Evolutionary conservation across 1,140 invertebrate species (phyloP).

Genomic region (Ditylenchus dipsaci): DNA sequence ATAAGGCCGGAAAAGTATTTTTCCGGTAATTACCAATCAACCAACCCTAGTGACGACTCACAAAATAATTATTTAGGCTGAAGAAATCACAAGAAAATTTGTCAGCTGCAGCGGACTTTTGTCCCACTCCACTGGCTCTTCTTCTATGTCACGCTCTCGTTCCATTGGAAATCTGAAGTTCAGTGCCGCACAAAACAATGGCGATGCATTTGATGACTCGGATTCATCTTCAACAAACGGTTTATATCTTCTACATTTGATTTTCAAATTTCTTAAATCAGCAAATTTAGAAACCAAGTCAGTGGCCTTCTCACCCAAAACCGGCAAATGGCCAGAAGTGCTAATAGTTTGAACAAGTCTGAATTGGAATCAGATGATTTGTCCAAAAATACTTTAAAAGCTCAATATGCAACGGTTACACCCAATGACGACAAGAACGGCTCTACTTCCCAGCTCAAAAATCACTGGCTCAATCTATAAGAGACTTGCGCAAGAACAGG

Average conservation of each 20-base stretch:
- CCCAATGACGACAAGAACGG: constrained; percentile 21
- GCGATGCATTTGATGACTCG: neutral
- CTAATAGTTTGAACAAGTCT: constrained; percentile 21
- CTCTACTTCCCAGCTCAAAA: constrained; percentile 15
- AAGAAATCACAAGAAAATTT: constrained; percentile 42
- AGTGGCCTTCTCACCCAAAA: constrained; percentile 16
- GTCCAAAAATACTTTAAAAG: neutral
- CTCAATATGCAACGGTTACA: neutral
- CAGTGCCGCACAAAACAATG: constrained; percentile 14
- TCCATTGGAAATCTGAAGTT: constrained; percentile 48
- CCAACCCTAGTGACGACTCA: no score
- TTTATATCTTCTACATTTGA: neutral
- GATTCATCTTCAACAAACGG: neutral
- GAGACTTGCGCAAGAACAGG: constrained; percentile 29
- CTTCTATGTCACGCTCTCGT: constrained; percentile 35
- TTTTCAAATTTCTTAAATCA: constrained; percentile 4
- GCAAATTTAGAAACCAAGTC: constrained; percentile 5
- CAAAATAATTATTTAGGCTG: neutral
- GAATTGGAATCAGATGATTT: neutral
- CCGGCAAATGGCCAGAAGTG: constrained; percentile 39
- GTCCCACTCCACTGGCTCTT: neutral
- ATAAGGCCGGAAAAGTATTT: no score
- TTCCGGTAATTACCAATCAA: no score
- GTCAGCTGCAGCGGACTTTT: constrained; percentile 5
- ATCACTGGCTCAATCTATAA: constrained; percentile 32